These are phyloP conservation scores for Eristalis arbustorum DNA, from an alignment of 2,888 invertebrate genomes.

Conservation along the genomic window DNA sequence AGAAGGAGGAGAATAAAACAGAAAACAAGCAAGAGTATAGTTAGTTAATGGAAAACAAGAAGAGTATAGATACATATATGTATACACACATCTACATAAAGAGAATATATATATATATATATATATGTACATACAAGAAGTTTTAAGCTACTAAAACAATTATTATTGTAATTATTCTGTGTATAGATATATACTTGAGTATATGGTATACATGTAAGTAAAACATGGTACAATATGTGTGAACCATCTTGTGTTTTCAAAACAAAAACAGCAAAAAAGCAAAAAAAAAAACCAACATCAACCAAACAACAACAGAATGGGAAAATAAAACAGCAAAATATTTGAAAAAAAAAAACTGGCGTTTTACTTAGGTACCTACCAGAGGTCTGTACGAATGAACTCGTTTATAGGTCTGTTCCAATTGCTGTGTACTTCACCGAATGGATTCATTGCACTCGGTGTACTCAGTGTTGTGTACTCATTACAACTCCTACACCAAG, in stretches of 20 bases:
- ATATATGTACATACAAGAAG: conserved; percentile 57
- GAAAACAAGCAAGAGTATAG: conserved; percentile 24
- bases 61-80: conserved; percentile 45
- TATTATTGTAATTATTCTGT: conserved; percentile 65
- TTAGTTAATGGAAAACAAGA: conserved; percentile 50
- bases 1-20: conserved; percentile 49
- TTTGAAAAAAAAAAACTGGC: conserved; percentile 23
- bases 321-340: conserved; percentile 54
- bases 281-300: conserved; percentile 27
- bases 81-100: conserved; percentile 40
- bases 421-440: too few species aligned
- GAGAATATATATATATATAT: too few species aligned
- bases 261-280: not conserved
- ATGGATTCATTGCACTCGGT: too few species aligned
- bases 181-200: conserved; percentile 65
- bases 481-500: too few species aligned
- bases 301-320: conserved; percentile 49
- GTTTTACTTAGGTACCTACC: too few species aligned
- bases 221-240: conserved; percentile 21
- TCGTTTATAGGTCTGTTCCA: too few species aligned
- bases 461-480: too few species aligned
- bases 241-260: conserved; percentile 38
- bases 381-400: too few species aligned
- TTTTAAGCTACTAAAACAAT: conserved; percentile 70
- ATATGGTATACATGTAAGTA: conserved; percentile 70